Base-by-base conservation (phyloP, 2,888 invertebrate species). In the Drosophila dives region DNA sequence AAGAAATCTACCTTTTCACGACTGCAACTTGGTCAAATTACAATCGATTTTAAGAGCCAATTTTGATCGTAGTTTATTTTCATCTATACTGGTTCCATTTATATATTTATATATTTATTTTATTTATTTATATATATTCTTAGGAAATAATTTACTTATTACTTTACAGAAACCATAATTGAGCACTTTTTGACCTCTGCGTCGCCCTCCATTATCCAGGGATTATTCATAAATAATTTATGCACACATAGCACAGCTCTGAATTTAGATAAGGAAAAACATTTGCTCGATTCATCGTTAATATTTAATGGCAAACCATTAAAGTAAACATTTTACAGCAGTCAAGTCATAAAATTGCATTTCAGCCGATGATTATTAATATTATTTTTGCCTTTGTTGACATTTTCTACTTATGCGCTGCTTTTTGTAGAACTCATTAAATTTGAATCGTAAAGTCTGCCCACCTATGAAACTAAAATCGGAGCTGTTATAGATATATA, bases 341-440 rank as follows among this genome's bases (percentile, higher is more conserved):
- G 15, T 4, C 2, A 20, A 12, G 45, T 36, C 62, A 48, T 73
- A 49, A 77, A 73, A 63, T 36, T 77, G 77, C 78, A 78, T 66
- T 71, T 23, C 1, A 64, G 48, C 55, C 54, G 65, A 42, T 34
- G 23, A 6, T 17, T 54, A 58, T 36, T 61, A n/a, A 77, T 59
- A 23, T 23, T 23, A 49, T 32, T 36, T 53, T 56, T 33, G 38
- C 26, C n/a, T 17, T 17, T 49, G 59, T 60, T 48, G 48, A 26
- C 45, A 54, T 55, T 11, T 42, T 20, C 45, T 17, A 34, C 29
- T 45, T 26, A 23, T 3, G n/a, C 36, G 17, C 10, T 32, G 42
- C 10, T 59, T 49, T 54, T 73, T 40, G 36, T 51, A 51, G 36
- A 62, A 50, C 73, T 71, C 76, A 33, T 65, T 15, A 77, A 77